phyloP scores from a whole-genome alignment of 2,113 vertebrate species.

The Oncorhynchus keta region DNA sequence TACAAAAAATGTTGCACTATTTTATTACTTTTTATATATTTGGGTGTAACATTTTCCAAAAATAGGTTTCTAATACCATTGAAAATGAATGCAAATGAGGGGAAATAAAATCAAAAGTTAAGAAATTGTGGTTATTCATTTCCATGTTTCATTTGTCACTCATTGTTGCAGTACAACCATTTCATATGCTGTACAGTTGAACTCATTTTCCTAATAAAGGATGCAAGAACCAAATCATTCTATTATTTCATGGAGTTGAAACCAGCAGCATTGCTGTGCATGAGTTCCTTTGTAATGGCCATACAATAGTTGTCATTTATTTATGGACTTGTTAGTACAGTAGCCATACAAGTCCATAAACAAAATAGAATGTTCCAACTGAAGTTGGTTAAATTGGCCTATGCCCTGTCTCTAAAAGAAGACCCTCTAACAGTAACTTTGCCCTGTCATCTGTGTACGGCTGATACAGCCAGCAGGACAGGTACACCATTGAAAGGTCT shows the following conservation, averaged over 20 bases:
- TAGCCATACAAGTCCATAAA: not conserved
- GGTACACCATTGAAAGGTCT: constrained; percentile 82
- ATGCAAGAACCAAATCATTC: constrained; percentile 1
- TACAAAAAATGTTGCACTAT: constrained; percentile 71
- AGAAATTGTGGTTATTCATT: constrained; percentile 16
- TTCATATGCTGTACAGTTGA: constrained; percentile 32
- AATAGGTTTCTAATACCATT: constrained; percentile 46
- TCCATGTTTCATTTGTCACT: constrained; percentile 31
- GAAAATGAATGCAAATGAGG: constrained; percentile 32
- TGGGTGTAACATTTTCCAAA: constrained; percentile 53
- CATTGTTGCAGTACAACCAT: constrained; percentile 22
- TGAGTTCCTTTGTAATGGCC: not conserved
- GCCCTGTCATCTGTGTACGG: constrained; percentile 78
- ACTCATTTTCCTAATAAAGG: constrained; percentile 55
- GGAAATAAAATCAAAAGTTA: constrained; percentile 29
- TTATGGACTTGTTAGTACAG: too few relatives aligned
- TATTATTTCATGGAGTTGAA: not conserved
- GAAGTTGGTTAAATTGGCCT: constrained; percentile 69
- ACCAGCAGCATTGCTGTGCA: not conserved
- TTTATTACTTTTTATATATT: constrained; percentile 79
- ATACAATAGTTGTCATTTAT: not conserved
- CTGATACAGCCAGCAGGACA: constrained; percentile 93
- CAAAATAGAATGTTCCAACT: not conserved
- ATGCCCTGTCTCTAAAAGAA: constrained; percentile 92
- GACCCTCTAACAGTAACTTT: constrained; percentile 80